Conservation (phyloP, 2,888 invertebrate species). For the Protonemura montana region DNA sequence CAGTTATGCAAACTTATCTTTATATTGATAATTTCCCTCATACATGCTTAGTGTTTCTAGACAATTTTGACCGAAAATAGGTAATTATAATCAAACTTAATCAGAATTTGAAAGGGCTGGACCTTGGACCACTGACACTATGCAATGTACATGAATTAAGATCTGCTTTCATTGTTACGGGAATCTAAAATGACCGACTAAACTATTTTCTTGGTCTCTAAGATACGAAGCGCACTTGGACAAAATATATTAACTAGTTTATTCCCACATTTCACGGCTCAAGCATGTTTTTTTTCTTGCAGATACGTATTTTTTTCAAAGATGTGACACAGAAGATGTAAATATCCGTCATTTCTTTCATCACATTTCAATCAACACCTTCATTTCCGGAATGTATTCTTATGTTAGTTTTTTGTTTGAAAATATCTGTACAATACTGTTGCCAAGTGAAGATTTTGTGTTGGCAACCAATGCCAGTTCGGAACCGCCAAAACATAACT, state of each 20-base stretch:
- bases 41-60: too few species aligned
- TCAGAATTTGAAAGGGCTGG: too few species aligned
- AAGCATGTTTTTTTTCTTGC: background rate
- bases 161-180: too few species aligned
- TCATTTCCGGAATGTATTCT: background rate
- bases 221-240: too few species aligned
- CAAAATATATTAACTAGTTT: background rate
- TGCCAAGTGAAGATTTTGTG: background rate
- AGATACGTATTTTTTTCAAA: background rate
- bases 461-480: background rate
- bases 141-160: too few species aligned
- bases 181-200: background rate
- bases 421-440: background rate
- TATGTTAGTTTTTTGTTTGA: constrained; percentile 7
- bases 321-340: background rate
- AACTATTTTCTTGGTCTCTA: too few species aligned
- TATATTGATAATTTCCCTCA: too few species aligned
- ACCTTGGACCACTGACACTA: too few species aligned
- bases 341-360: background rate
- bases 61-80: too few species aligned
- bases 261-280: background rate
- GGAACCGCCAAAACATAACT: too few species aligned
- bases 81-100: too few species aligned
- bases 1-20: too few species aligned
- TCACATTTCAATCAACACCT: constrained; percentile 1